Evolutionary conservation across 2,797 vertebrate species (phyloP), one percentile per base, ranked within the genome.

Genomic region (Novumbra hubbsi): DNA sequence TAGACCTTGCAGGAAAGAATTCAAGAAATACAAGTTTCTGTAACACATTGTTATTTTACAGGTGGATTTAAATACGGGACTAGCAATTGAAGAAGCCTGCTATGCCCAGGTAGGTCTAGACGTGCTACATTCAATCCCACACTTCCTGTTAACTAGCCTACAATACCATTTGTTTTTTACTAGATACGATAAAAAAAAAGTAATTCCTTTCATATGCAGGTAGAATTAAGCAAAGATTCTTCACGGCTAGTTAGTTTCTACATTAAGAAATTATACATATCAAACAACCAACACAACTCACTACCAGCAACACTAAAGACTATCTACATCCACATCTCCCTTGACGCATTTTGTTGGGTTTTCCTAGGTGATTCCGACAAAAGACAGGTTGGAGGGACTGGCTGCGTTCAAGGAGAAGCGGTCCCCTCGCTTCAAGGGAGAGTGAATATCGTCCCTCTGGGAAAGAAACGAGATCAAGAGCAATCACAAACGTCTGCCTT

Each of bases 11-110:
- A 14, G 55, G 55, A 27, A 57, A 24, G 14, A 4, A 60, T 60
- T 2, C 2, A 24, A 57, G 55, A 60, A 60, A 60, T 12, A 24
- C 11, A 27, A 62, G 9, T 48, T 55, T 8, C 30, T 34, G 34
- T 38, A 50, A 45, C 14, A 17, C 30, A 24, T 69, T 57, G 45
- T 68, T 75, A 16, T 16, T n/a, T 81, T 89, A 72, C 86, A 99
- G 98, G 98, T 99, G 7, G 97, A 99, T 91, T 92, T 99, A 85
- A 87, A 95, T 41, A 99, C 98, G 63, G 98, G 97, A 30, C 89
- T 99, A 89, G 97, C 97, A 27, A 99, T 99, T 88, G 98, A 99
- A 91, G 98, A 99, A 89, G 97, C 98, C 0, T 99, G 97, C 82
- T 99, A 99, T 16, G 95, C 96, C 86, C 97, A 98, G 95, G 97